These are phyloP conservation scores for Oryctes rhinoceros DNA, from an alignment of 1,140 invertebrate species.

Conservation along the genomic window DNA sequence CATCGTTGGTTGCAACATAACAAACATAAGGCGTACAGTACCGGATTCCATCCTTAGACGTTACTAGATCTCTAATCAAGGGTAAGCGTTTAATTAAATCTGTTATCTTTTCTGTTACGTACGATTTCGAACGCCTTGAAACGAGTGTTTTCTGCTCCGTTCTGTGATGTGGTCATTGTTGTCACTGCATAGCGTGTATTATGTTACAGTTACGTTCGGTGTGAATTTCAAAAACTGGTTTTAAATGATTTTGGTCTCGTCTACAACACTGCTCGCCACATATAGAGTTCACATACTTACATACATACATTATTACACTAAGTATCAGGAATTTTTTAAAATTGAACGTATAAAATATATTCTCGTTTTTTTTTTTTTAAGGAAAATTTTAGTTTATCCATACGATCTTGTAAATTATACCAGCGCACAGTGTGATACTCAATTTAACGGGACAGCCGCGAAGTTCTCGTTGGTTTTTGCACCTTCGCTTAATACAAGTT, in stretches of 20 bases:
- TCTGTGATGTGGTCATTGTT: background rate
- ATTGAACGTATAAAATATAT: background rate
- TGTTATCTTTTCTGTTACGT: background rate
- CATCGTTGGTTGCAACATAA: background rate
- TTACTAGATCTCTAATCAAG: background rate
- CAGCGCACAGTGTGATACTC: too few species aligned
- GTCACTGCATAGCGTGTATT: background rate
- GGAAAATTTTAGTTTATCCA: too few species aligned
- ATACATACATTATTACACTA: background rate
- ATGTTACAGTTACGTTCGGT: constrained; percentile 3
- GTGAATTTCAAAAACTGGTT: constrained; percentile 18
- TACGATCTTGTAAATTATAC: too few species aligned
- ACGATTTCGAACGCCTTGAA: background rate
- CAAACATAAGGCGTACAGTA: background rate
- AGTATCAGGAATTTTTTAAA: background rate
- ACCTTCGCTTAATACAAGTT: too few species aligned
- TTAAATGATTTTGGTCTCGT: constrained; percentile 22
- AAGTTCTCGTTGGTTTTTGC: too few species aligned
- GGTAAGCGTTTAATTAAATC: background rate
- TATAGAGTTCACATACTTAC: background rate
- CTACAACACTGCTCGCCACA: background rate
- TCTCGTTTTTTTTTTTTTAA: background rate
- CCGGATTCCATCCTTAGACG: background rate
- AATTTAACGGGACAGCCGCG: too few species aligned
- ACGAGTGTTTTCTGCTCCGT: background rate